Evolutionary conservation across 2,888 invertebrate species (phyloP), one percentile per base, ranked within the genome.

Genomic region (Netelia melanura): DNA sequence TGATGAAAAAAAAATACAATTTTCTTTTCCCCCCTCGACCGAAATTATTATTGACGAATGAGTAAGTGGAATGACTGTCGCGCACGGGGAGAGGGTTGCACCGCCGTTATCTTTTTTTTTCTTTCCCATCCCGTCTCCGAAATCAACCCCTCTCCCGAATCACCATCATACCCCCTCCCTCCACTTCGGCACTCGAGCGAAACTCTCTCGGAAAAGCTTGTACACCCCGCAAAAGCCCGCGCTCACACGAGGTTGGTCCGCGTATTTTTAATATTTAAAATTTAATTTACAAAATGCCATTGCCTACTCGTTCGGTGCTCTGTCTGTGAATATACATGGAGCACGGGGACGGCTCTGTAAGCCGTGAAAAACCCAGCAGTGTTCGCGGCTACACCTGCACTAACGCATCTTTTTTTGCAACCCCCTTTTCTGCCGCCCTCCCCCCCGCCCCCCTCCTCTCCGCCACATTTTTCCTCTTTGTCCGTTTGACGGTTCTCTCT

Each of bases 261-360:
- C 91, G 92, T 92, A 92, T 93, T 93, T 93, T 93, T 92, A 93
- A 93, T 93, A 93, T 93, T 93, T 93, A 93, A 93, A 93, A 93
- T 93, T 93, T 93, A 92, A 93, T 93, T 93, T 93, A 93, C 93
- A 93, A 93, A 93, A 93, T 93, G 93, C 93, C 91, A 89, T 90
- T 88, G 90, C 86, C 64, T 78, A 86, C 81, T 84, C 81, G 77
- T 74, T 65, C 48, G 62, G 76, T 71, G 65, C 74, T 62, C 21
- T 89, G 84, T 86, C 86, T 86, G 87, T 87, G 87, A 86, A 84
- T 84, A 86, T 79, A 81, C 30, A 83, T 64, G 21, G 61, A 8
- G 25, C 3, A 43, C 61, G 62, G 25, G 23, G 43, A 68, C 56
- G 58, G 56, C 68, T 48, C 56, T 11, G 56, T 72, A 21, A 68